Conservation (phyloP, 2,888 invertebrate genomes). For the Cheilosia scutellata region DNA sequence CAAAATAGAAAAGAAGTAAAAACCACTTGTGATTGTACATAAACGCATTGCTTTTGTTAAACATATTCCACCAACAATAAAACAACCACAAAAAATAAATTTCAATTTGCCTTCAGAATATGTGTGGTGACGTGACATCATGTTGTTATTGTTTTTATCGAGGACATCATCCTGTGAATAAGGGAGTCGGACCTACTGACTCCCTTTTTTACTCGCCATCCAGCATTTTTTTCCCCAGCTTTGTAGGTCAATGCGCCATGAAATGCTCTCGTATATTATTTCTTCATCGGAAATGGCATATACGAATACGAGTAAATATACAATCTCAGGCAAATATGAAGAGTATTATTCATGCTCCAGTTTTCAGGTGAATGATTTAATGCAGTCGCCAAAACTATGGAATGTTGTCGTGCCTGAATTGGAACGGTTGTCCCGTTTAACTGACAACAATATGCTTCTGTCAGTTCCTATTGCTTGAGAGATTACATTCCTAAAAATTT, state of each 20-base stretch:
- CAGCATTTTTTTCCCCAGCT: constrained; percentile 16
- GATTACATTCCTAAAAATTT: constrained; percentile 18
- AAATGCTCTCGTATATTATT: constrained; percentile 55
- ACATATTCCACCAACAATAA: too few species aligned
- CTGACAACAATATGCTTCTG: constrained; percentile 49
- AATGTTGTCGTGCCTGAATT: constrained; percentile 27
- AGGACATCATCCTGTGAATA: constrained; percentile 28
- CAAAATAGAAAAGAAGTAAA: too few species aligned
- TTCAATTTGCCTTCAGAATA: background rate
- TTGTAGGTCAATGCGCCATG: constrained; percentile 36
- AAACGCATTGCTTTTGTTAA: too few species aligned
- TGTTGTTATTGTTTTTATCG: constrained; percentile 31
- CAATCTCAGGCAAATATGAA: constrained; percentile 42
- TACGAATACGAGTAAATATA: constrained; percentile 44
- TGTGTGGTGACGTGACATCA: background rate
- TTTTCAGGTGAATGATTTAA: constrained; percentile 63
- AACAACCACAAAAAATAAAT: background rate
- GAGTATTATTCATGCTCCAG: constrained; percentile 59
- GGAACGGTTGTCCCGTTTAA: constrained; percentile 36
- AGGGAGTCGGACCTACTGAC: constrained; percentile 42
- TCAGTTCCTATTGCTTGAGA: constrained; percentile 29
- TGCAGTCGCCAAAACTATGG: constrained; percentile 43
- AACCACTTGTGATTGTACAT: too few species aligned
- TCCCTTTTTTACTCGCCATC: constrained; percentile 25
- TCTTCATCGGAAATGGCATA: constrained; percentile 46